These are phyloP conservation scores for Phylloscopus trochilus DNA, from an alignment of 2,113 vertebrate genomes.

Conservation along the genomic window DNA sequence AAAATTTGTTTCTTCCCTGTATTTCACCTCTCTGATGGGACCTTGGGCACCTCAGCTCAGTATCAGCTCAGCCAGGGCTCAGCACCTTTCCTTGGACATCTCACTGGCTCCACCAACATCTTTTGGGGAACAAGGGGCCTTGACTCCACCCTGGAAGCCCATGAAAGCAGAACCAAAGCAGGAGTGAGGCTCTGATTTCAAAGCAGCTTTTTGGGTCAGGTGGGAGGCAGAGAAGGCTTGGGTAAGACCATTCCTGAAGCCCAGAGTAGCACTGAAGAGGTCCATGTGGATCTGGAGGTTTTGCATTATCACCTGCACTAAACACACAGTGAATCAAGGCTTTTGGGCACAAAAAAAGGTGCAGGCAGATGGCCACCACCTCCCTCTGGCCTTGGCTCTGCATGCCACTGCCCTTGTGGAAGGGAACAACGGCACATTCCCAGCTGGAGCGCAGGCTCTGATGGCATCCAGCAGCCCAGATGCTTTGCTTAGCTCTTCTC, in stretches of 20 bases:
- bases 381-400: background rate
- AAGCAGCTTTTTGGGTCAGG: background rate
- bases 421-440: background rate
- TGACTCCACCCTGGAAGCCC: background rate
- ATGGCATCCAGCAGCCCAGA: conserved; percentile 3
- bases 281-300: background rate
- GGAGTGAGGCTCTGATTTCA: background rate
- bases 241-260: background rate
- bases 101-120: background rate
- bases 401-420: background rate
- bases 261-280: accelerated
- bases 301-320: background rate
- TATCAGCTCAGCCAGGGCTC: background rate
- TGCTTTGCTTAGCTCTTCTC: background rate
- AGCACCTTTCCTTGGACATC: accelerated
- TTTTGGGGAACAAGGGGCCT: background rate
- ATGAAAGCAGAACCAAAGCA: background rate
- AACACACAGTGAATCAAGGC: background rate
- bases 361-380: background rate
- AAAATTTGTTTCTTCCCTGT: background rate
- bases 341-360: background rate
- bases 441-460: background rate
- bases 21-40: background rate
- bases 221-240: background rate
- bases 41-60: background rate